Percentiles rank a stretch among this genome's conserved stretches.
Conservation (phyloP, 2,113 vertebrate species). For the Heloderma charlesbogerti region DNA sequence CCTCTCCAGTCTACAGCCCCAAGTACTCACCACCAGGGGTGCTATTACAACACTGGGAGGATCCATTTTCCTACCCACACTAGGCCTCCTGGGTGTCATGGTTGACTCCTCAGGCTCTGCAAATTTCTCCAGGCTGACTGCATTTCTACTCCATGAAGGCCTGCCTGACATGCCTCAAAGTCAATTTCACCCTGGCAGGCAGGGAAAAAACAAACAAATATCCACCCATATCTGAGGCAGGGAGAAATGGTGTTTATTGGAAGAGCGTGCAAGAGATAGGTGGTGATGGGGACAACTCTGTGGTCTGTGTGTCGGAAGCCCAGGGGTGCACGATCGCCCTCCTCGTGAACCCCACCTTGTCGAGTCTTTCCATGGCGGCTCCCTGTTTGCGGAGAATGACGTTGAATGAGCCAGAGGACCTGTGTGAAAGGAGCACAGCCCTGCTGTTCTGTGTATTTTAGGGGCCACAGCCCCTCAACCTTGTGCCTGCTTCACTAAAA, state of each 20-base stretch:
- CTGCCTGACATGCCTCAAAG: not conserved
- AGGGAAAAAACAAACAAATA: not conserved
- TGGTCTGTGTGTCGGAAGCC: not conserved
- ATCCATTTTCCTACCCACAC: not conserved
- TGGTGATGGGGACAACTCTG: not conserved
- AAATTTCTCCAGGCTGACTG: not conserved
- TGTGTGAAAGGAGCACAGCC: not conserved
- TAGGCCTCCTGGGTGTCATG: no score
- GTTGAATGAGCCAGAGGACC: no score
- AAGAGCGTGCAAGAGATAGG: not conserved
- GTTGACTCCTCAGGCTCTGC: not conserved
- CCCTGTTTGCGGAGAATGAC: not conserved
- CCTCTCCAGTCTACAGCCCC: not conserved
- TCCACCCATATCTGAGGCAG: not conserved
- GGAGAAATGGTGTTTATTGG: slow-evolving; percentile 35
- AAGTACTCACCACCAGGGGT: not conserved
- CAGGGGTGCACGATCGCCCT: not conserved
- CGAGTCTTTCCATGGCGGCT: not conserved
- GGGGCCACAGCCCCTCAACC: not conserved
- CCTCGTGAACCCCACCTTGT: not conserved
- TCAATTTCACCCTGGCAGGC: not conserved
- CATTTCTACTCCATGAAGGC: not conserved
- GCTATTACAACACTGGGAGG: not conserved
- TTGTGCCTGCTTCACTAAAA: not conserved
- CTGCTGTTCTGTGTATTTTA: not conserved